Evolutionary conservation across 2,113 vertebrate genomes (phyloP).

Genomic region (Emydocephalus ijimae): DNA sequence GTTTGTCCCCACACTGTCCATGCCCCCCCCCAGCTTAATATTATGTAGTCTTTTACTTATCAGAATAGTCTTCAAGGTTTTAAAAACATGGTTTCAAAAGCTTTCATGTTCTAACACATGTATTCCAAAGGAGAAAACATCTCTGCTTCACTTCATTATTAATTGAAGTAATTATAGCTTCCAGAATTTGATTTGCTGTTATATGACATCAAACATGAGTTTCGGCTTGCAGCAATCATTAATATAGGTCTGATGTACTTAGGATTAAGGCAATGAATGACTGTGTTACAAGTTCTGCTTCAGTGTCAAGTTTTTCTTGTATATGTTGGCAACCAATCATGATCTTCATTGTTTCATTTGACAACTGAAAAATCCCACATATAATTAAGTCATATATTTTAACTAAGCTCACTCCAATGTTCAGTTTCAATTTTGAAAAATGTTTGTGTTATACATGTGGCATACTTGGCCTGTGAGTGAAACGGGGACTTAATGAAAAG

Average conservation of each 20-base stretch:
- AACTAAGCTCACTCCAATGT: neutral
- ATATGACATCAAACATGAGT: neutral
- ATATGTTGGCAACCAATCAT: neutral
- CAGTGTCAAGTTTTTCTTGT: neutral
- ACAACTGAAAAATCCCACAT: neutral
- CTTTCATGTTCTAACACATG: neutral
- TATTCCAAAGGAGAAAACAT: neutral
- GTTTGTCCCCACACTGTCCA: neutral
- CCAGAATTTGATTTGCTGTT: neutral
- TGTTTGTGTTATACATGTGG: neutral
- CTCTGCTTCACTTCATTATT: rapidly evolving
- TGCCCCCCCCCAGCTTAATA: neutral
- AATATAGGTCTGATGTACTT: neutral
- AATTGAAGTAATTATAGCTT: conserved; percentile 18
- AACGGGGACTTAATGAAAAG: neutral
- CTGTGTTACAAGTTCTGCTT: neutral
- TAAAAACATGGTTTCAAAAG: neutral
- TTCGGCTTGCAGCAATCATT: conserved; percentile 5
- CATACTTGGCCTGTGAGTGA: neutral
- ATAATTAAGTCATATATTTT: neutral
- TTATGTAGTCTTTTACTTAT: neutral
- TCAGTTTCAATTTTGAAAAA: neutral
- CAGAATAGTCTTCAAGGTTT: neutral
- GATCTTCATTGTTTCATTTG: neutral
- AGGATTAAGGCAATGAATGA: neutral